These are phyloP conservation scores for Caradrina clavipalpis DNA, from an alignment of 2,888 invertebrate species.

Conservation along the genomic window DNA sequence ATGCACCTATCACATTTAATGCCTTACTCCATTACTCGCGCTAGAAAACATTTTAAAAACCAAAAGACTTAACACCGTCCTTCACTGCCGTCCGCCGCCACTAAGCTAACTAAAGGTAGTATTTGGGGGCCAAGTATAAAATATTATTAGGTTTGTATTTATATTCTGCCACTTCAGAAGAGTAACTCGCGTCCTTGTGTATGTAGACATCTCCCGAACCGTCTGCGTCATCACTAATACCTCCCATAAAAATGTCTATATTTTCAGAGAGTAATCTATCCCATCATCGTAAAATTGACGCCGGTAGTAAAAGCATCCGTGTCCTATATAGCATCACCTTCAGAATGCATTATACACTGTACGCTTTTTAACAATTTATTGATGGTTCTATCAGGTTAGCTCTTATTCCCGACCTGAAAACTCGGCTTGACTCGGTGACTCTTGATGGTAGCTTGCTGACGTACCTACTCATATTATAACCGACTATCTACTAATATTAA, in stretches of 20 bases:
- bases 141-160: conserved; percentile 37
- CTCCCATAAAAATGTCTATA: conserved; percentile 84
- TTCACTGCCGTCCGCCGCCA: not conserved
- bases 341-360: conserved; percentile 68
- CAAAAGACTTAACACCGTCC: not conserved
- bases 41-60: not conserved
- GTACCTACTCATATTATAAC: too few species aligned
- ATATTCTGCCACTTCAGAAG: conserved; percentile 50
- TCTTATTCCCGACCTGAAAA: not conserved
- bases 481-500: not conserved
- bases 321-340: conserved; percentile 72
- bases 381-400: conserved; percentile 3
- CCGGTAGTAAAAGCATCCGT: conserved; percentile 78
- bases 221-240: conserved; percentile 75
- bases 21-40: not conserved
- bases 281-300: conserved; percentile 85
- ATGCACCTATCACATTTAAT: not conserved
- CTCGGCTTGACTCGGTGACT: not conserved
- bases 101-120: not conserved
- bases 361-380: conserved; percentile 48
- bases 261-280: conserved; percentile 80
- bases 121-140: conserved; percentile 13
- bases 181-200: conserved; percentile 59
- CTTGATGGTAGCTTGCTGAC: not conserved
- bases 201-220: conserved; percentile 59